Evolutionary conservation across 2,888 invertebrate species (phyloP).

Genomic region (Gortyna flavago): DNA sequence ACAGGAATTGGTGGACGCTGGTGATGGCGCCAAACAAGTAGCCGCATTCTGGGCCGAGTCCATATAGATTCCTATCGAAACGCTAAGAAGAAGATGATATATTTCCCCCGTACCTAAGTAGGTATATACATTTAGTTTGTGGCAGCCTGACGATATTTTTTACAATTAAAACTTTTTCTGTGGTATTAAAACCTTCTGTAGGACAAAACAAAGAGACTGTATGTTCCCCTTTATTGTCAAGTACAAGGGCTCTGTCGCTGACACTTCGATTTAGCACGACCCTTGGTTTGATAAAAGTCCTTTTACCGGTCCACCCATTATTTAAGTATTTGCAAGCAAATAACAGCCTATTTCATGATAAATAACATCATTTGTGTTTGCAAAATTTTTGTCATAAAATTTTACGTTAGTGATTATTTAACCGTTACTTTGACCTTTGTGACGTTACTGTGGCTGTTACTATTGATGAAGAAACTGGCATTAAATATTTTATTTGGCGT

Average conservation of each 20-base stretch:
- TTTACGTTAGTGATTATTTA: slow-evolving; percentile 14
- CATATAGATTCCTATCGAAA: no score
- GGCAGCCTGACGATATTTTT: slow-evolving; percentile 22
- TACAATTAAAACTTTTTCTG: slow-evolving; percentile 35
- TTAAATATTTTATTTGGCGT: slow-evolving; percentile 20
- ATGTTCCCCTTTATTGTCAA: slow-evolving; percentile 85
- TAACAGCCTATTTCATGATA: slow-evolving; percentile 67
- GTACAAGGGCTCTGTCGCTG: slow-evolving; percentile 82
- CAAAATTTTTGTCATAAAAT: slow-evolving; percentile 22
- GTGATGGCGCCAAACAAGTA: no score
- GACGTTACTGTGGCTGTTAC: no score
- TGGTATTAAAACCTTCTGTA: slow-evolving; percentile 61
- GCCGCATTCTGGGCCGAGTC: no score
- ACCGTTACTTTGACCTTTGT: no score
- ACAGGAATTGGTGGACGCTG: no score
- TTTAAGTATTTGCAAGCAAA: slow-evolving; percentile 74
- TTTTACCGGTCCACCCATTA: slow-evolving; percentile 81
- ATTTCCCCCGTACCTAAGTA: neutral
- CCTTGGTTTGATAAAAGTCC: slow-evolving; percentile 86
- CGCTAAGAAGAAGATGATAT: no score
- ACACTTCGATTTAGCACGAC: slow-evolving; percentile 88
- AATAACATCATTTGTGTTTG: slow-evolving; percentile 59
- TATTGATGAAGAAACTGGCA: no score
- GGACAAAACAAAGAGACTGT: slow-evolving; percentile 81
- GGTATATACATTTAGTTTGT: neutral